Evolutionary conservation across 2,888 invertebrate genomes (phyloP).

Genomic region (Cheilosia soror): DNA sequence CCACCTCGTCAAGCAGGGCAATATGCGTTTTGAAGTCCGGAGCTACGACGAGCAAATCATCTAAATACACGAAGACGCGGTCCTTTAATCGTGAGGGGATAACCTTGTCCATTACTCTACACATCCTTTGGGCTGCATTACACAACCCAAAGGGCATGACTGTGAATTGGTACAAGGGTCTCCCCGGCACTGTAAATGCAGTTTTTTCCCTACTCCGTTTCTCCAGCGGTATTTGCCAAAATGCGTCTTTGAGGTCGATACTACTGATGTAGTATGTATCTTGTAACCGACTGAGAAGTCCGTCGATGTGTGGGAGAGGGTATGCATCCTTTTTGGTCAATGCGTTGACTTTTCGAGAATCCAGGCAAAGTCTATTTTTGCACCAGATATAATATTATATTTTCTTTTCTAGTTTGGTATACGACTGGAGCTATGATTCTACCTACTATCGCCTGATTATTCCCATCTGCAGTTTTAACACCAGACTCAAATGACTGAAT

Average conservation of each 20-base stretch:
- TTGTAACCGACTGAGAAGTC: neutral
- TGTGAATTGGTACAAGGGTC: constrained; percentile 47
- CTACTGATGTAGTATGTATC: constrained; percentile 9
- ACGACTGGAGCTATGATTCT: neutral
- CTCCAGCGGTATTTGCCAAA: constrained; percentile 11
- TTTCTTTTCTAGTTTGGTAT: neutral
- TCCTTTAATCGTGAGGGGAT: constrained; percentile 35
- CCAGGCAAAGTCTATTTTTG: neutral
- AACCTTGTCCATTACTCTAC: neutral
- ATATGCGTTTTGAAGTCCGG: constrained; percentile 42
- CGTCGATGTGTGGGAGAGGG: constrained; percentile 25
- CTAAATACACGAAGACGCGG: constrained; percentile 30
- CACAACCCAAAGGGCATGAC: constrained; percentile 51
- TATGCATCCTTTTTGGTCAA: constrained; percentile 22
- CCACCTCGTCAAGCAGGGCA: constrained; percentile 24
- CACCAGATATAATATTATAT: neutral
- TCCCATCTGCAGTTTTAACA: constrained; percentile 11
- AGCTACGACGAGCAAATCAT: constrained; percentile 52
- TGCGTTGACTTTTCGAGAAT: neutral
- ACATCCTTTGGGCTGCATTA: neutral
- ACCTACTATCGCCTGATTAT: neutral
- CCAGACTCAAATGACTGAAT: neutral
- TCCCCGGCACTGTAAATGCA: constrained; percentile 51
- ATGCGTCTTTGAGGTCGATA: neutral
- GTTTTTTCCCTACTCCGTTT: constrained; percentile 29